Evolutionary conservation across 2,113 vertebrate species (phyloP).

Genomic region (Eulacestoma nigropectus): DNA sequence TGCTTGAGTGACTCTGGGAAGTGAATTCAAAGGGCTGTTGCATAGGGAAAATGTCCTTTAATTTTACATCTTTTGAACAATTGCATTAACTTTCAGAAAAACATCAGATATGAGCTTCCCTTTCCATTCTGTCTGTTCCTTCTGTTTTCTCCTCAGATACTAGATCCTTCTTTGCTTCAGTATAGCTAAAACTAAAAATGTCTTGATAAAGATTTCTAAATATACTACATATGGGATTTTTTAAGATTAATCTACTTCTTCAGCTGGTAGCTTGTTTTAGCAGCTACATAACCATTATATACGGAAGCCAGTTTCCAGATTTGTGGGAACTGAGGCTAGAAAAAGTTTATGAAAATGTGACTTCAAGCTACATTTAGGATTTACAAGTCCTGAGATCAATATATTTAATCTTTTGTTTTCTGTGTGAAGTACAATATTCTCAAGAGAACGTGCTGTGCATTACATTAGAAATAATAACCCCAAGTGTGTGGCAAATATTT

Average conservation of each 20-base stretch:
- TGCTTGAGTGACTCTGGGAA: background rate
- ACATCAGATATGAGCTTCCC: background rate
- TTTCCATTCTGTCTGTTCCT: background rate
- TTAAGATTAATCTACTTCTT: background rate
- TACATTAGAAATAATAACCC: background rate
- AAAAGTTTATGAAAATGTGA: background rate
- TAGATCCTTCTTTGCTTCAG: background rate
- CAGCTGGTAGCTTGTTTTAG: background rate
- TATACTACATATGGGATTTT: rapidly evolving
- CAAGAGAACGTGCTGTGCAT: background rate
- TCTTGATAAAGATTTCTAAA: background rate
- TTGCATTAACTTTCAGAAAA: background rate
- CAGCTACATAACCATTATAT: background rate
- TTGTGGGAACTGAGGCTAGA: background rate
- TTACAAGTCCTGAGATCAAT: background rate
- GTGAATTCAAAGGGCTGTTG: background rate
- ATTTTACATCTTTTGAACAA: background rate
- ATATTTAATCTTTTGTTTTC: background rate
- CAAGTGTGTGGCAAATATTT: background rate
- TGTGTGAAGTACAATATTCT: background rate
- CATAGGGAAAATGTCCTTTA: background rate
- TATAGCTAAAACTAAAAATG: background rate
- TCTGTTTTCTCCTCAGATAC: background rate
- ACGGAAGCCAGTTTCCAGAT: background rate
- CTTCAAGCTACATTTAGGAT: background rate